These are phyloP conservation scores for Ormyrus pomaceus DNA, from an alignment of 2,888 invertebrate genomes.

Conservation along the genomic window DNA sequence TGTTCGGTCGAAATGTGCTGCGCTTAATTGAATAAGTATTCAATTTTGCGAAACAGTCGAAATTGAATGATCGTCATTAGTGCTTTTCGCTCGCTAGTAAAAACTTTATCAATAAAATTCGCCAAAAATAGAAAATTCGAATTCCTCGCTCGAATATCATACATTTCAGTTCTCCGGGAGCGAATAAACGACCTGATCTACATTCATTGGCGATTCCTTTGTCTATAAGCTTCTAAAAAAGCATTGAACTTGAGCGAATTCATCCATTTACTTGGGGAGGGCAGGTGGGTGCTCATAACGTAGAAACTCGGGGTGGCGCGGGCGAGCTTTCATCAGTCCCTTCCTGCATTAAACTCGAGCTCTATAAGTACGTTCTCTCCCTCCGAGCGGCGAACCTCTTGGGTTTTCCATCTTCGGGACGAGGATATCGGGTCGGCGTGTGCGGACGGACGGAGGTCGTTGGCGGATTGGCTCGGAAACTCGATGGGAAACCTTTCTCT, in stretches of 20 bases:
- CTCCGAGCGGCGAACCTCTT: background rate
- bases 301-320: background rate
- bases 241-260: no score
- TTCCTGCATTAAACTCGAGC: constrained; percentile 19
- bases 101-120: no score
- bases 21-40: no score
- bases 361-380: background rate
- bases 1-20: no score
- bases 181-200: background rate
- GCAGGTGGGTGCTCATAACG: background rate
- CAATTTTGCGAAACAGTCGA: no score
- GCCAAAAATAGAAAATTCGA: no score
- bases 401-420: constrained; percentile 37
- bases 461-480: constrained; percentile 53
- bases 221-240: no score
- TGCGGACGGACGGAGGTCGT: constrained; percentile 25
- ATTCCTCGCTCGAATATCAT: no score
- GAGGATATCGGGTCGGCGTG: constrained; percentile 29
- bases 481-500: constrained; percentile 58
- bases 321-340: background rate
- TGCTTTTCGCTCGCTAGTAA: no score
- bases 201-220: no score
- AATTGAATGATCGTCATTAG: no score
- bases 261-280: no score
- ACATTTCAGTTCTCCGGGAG: background rate